Evolutionary conservation across 2,888 invertebrate species (phyloP), one percentile per base, ranked within the genome.

Genomic region (Xestia rhomboidea): DNA sequence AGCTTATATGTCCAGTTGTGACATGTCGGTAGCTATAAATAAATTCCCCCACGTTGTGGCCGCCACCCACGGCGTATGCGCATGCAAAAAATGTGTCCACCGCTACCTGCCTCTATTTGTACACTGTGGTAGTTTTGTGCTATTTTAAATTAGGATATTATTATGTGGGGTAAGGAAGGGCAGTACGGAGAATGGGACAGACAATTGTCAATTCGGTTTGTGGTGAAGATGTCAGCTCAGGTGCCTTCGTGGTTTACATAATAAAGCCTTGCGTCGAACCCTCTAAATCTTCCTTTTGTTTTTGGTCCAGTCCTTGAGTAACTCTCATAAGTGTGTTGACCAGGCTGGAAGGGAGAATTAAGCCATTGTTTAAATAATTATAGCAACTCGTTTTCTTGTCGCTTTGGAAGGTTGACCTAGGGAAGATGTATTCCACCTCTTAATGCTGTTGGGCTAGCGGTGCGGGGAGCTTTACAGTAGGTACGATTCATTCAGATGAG

Each of bases 11-110:
- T 89, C 84, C 89, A 82, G 78, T 85, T 81, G 87, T 90, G 90
- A 90, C 88, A 89, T 91, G 92, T 91, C 89, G 87, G 91, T 90
- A 91, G 91, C 92, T 85, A 92, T 92, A 91, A 91, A 92, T 91
- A 91, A 89, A 91, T 92, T 89, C 90, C 90, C 90, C 88, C 83
- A 87, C 86, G 84, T 88, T 91, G 89, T 89, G 89, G 87, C 78
- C 83, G 87, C 91, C 92, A 92, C 93, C 93, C 92, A 92, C 91
- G 80, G 92, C 88, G 93, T 82, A 51, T 13, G 86, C 91, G 91
- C 89, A 90, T 91, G 92, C 93, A 92, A 92, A 92, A 92, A 92
- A 91, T 87, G 78, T 84, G 87, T 84, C 86, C 84, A 87, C 89
- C 76, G 76, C 77, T 87, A 90, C 86, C 87, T 87, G 87, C 86